A percentile compares a stretch with the other conserved stretches of the same genome.
phyloP scores from a whole-genome alignment of 2,888 invertebrate species.

The Agrilus cyanescens region DNA sequence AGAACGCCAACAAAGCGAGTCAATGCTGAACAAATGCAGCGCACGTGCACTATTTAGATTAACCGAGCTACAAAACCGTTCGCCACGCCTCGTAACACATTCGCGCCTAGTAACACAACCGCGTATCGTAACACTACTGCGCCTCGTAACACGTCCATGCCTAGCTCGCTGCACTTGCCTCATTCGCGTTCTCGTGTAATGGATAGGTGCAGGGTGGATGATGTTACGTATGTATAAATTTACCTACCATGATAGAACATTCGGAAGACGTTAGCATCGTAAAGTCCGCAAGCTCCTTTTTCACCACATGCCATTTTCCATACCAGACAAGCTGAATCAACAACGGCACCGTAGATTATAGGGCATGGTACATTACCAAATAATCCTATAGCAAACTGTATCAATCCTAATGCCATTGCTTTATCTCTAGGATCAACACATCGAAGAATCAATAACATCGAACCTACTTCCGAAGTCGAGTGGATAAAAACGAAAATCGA shows the following conservation, averaged over 20 bases:
- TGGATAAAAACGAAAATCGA: conserved; percentile 83
- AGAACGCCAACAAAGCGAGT: too few species aligned
- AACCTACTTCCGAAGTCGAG: conserved; percentile 86
- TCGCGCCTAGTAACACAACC: too few species aligned
- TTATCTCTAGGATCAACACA: conserved; percentile 88
- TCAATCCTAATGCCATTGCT: conserved; percentile 88
- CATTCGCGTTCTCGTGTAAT: too few species aligned
- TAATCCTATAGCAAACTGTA: conserved; percentile 85
- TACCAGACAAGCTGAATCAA: conserved; percentile 82
- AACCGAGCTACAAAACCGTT: too few species aligned
- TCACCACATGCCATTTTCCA: conserved; percentile 75
- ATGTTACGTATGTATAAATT: too few species aligned
- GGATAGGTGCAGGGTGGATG: too few species aligned
- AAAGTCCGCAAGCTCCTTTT: conserved; percentile 77
- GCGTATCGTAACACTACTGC: too few species aligned
- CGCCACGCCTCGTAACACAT: too few species aligned
- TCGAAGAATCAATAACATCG: conserved; percentile 78
- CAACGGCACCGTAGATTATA: conserved; percentile 85
- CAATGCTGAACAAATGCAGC: too few species aligned
- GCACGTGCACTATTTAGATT: too few species aligned
- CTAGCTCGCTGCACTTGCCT: too few species aligned
- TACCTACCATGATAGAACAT: conserved; percentile 71
- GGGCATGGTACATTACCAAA: conserved; percentile 93
- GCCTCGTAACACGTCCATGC: too few species aligned
- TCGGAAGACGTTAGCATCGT: conserved; percentile 71